These are phyloP conservation scores for Coenonympha glycerion DNA, from an alignment of 2,888 invertebrate genomes.

Conservation along the genomic window DNA sequence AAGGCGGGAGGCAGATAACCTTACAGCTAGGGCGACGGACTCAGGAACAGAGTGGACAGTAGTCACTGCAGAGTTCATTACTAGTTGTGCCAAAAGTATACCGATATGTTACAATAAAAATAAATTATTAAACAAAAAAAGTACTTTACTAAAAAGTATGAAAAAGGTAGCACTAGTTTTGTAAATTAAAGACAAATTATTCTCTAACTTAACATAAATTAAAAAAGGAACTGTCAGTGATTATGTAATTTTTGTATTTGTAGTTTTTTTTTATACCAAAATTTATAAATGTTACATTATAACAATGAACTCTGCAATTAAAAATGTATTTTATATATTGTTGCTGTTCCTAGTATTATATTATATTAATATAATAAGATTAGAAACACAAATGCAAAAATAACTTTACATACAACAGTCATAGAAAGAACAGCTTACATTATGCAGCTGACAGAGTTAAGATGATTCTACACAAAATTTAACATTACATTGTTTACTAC, in stretches of 20 bases:
- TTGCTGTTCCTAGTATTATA: slow-evolving; percentile 9
- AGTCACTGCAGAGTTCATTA: slow-evolving; percentile 16
- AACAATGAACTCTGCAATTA: slow-evolving; percentile 17
- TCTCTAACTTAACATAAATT: too few species aligned
- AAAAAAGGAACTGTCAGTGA: too few species aligned
- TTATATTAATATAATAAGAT: too few species aligned
- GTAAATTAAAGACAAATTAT: too few species aligned
- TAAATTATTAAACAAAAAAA: neutral
- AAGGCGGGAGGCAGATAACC: slow-evolving; percentile 76
- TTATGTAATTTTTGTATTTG: too few species aligned
- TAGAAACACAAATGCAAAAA: slow-evolving; percentile 31
- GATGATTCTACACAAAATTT: slow-evolving; percentile 32
- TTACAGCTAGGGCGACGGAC: slow-evolving; percentile 66
- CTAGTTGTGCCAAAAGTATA: neutral
- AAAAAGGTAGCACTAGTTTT: too few species aligned
- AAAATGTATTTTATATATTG: slow-evolving; percentile 2
- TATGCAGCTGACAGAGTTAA: slow-evolving; percentile 31
- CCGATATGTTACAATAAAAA: too few species aligned
- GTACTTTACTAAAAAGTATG: neutral
- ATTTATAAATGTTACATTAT: neutral
- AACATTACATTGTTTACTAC: slow-evolving; percentile 25
- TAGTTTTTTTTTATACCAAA: too few species aligned
- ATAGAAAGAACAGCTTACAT: slow-evolving; percentile 20
- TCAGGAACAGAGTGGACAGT: slow-evolving; percentile 63
- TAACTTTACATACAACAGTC: slow-evolving; percentile 32